phyloP scores from a whole-genome alignment of 2,113 vertebrate species.

The Pterocles burchelli region DNA sequence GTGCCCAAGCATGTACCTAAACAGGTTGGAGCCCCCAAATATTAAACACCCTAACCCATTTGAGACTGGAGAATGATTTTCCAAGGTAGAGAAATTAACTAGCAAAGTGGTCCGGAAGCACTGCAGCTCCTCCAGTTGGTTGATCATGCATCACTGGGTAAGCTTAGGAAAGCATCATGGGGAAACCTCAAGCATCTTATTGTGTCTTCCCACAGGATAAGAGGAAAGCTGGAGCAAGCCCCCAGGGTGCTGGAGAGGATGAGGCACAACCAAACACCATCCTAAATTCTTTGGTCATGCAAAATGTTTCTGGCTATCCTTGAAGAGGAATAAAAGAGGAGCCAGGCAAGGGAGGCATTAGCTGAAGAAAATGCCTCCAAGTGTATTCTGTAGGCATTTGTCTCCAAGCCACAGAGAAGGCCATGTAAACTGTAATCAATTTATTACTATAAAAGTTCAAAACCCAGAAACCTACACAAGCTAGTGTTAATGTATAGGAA shows the following conservation, averaged over 20 bases:
- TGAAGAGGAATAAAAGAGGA: not conserved
- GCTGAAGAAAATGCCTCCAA: not conserved
- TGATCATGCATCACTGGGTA: not conserved
- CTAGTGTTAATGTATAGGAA: not conserved
- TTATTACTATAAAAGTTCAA: not conserved
- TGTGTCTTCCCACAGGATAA: not conserved
- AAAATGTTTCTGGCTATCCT: not conserved
- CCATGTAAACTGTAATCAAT: not conserved
- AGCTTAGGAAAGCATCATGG: not conserved
- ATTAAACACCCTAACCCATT: not conserved
- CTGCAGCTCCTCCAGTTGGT: accelerated
- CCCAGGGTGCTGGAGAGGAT: not conserved
- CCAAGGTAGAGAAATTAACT: not conserved
- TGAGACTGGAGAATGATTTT: not conserved
- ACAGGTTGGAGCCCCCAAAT: not conserved
- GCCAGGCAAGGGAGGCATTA: not conserved
- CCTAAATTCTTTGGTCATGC: not conserved
- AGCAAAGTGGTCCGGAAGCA: not conserved
- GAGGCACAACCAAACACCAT: not conserved
- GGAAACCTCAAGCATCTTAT: not conserved
- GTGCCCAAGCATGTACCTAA: not conserved
- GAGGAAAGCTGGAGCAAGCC: not conserved
- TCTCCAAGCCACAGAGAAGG: not conserved
- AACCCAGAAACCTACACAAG: not conserved
- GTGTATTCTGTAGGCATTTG: not conserved